Evolutionary conservation across 1,140 invertebrate species (phyloP).

Genomic region (Aricia agestis): DNA sequence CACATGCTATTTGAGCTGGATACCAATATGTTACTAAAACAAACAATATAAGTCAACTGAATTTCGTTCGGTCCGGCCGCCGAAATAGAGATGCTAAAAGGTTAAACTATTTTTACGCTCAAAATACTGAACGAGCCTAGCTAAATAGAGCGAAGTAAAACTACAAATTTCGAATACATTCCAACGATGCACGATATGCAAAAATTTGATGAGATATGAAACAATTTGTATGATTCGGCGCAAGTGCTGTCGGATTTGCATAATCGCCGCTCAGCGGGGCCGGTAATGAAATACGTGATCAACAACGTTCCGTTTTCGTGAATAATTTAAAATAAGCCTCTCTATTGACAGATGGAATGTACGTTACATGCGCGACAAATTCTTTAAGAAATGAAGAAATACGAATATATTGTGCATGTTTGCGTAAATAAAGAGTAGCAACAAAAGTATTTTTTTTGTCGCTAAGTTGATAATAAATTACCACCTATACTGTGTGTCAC

Average conservation of each 20-base stretch:
- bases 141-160: not conserved
- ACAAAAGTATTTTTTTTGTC: no score
- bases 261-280: slow-evolving; percentile 45
- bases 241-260: slow-evolving; percentile 45
- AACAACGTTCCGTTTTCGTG: slow-evolving; percentile 2
- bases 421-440: no score
- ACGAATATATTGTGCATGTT: no score
- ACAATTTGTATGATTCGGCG: slow-evolving; percentile 55
- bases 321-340: not conserved
- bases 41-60: no score
- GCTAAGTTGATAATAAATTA: no score
- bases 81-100: no score
- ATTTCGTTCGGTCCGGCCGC: no score
- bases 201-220: slow-evolving; percentile 58
- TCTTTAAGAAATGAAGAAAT: no score
- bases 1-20: no score
- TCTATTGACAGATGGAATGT: slow-evolving; percentile 4
- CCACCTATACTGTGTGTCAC: no score
- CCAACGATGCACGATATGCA: slow-evolving; percentile 25
- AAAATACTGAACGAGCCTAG: not conserved
- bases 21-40: no score
- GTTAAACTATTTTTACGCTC: not conserved
- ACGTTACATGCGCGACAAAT: not conserved
- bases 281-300: slow-evolving; percentile 50
- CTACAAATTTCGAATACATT: slow-evolving; percentile 31